These are phyloP conservation scores for Cynaeus angustus DNA, from an alignment of 2,888 invertebrate genomes.

Conservation along the genomic window DNA sequence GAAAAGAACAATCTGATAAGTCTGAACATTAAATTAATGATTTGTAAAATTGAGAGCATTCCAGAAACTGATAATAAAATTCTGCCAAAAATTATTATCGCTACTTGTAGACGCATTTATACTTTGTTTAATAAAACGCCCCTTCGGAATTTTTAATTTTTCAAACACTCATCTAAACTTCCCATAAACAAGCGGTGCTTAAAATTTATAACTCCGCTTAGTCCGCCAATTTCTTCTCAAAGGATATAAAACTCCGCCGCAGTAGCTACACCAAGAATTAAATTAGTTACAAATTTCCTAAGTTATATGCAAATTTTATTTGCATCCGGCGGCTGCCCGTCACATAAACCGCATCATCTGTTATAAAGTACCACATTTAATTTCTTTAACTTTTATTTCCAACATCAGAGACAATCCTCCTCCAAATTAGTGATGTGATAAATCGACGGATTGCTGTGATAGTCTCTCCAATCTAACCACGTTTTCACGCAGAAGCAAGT, in stretches of 20 bases:
- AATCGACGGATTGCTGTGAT: slow-evolving; percentile 40
- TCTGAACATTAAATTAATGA: no score
- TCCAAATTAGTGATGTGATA: slow-evolving; percentile 43
- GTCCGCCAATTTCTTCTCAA: slow-evolving; percentile 8
- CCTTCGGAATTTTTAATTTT: slow-evolving; percentile 1
- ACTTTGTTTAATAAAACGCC: no score
- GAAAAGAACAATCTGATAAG: no score
- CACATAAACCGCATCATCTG: no score
- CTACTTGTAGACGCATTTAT: no score
- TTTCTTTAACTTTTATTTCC: not conserved
- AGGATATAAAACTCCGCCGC: slow-evolving; percentile 17
- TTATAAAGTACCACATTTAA: not conserved
- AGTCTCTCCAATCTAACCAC: slow-evolving; percentile 41
- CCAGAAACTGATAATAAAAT: no score
- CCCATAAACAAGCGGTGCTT: not conserved
- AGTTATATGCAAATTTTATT: slow-evolving; percentile 11
- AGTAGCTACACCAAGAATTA: not conserved
- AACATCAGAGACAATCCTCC: slow-evolving; percentile 28
- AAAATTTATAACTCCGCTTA: slow-evolving; percentile 16
- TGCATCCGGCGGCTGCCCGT: not conserved
- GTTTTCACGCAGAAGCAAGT: slow-evolving; percentile 41
- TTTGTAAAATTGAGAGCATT: no score
- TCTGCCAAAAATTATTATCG: no score
- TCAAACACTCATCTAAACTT: not conserved
- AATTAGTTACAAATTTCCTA: no score